Percentiles rank a stretch among this genome's conserved stretches.
Conservation (phyloP, 2,888 invertebrate genomes). For the Heliconius erato region DNA sequence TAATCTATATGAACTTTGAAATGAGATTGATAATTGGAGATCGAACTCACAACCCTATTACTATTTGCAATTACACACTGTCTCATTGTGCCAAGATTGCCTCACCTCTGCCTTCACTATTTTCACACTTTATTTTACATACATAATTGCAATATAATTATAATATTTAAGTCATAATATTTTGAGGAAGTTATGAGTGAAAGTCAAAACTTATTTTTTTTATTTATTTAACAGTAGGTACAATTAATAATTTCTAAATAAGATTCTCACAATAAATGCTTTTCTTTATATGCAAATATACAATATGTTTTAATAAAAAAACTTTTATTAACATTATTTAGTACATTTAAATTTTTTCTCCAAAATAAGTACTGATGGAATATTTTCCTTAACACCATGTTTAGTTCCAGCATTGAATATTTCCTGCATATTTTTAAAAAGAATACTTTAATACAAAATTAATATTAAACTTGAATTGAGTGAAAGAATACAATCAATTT, state of each 20-base stretch:
- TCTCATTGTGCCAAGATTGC: too few relatives aligned
- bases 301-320: not conserved
- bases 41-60: too few relatives aligned
- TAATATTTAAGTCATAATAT: not conserved
- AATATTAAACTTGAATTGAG: not conserved
- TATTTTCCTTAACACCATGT: not conserved
- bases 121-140: too few relatives aligned
- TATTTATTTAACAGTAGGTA: constrained; percentile 8
- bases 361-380: not conserved
- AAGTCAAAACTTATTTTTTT: not conserved
- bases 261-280: constrained; percentile 16
- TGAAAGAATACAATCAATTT: not conserved
- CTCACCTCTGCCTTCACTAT: too few relatives aligned
- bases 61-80: too few relatives aligned
- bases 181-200: not conserved
- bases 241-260: not conserved
- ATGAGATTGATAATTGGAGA: too few relatives aligned
- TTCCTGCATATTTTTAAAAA: not conserved
- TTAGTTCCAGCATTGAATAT: not conserved
- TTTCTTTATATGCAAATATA: not conserved
- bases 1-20: too few relatives aligned
- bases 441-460: not conserved
- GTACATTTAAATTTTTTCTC: not conserved
- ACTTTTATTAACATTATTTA: not conserved
- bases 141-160: not conserved